Evolutionary conservation across 1,140 invertebrate species (phyloP).

Genomic region (Thaumetopoea pityocampa): DNA sequence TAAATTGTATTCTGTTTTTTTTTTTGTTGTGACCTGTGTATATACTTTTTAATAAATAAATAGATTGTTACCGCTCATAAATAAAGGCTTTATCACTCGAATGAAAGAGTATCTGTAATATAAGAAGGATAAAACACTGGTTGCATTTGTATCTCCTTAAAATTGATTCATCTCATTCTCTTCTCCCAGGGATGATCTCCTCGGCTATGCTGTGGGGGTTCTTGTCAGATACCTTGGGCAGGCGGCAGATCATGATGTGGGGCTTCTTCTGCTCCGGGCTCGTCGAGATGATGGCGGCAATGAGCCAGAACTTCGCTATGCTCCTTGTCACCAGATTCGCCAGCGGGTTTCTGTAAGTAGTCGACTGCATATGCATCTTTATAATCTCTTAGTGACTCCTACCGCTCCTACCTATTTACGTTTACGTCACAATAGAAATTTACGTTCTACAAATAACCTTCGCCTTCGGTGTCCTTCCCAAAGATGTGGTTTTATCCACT

Average conservation of each 20-base stretch:
- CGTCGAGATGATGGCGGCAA: slow-evolving; percentile 80
- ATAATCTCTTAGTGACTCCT: too few relatives aligned
- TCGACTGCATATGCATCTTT: too few relatives aligned
- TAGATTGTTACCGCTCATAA: too few relatives aligned
- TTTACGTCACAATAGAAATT: too few relatives aligned
- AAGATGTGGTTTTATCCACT: too few relatives aligned
- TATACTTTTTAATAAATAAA: too few relatives aligned
- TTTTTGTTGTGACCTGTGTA: too few relatives aligned
- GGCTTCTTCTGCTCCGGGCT: slow-evolving; percentile 84
- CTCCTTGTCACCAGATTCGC: slow-evolving; percentile 84
- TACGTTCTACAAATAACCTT: too few relatives aligned
- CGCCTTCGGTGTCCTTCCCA: too few relatives aligned
- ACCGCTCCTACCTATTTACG: too few relatives aligned
- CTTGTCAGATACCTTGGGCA: slow-evolving; percentile 85
- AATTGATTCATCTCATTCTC: not conserved
- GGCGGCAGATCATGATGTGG: slow-evolving; percentile 81
- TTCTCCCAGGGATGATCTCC: slow-evolving; percentile 83
- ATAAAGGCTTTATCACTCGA: too few relatives aligned
- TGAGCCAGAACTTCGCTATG: slow-evolving; percentile 83
- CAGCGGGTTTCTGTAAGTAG: slow-evolving; percentile 87
- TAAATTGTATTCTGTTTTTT: too few relatives aligned
- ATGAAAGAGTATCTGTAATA: not conserved
- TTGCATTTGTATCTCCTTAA: not conserved
- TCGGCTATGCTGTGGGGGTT: slow-evolving; percentile 90
- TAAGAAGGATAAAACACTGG: not conserved